Evolutionary conservation across 2,797 vertebrate species (phyloP).

Genomic region (Poliocrania exsul): DNA sequence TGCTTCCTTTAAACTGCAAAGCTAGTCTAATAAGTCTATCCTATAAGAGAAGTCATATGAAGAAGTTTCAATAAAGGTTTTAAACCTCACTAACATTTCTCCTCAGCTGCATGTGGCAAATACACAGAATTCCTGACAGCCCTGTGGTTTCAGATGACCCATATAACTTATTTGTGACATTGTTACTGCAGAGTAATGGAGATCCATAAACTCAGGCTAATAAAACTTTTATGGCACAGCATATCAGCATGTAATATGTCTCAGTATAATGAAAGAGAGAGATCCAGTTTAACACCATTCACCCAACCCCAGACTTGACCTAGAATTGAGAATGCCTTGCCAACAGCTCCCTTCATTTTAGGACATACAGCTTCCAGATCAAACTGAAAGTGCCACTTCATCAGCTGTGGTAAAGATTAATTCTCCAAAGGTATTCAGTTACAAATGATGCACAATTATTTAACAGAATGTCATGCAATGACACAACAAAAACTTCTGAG

Average conservation of each 20-base stretch:
- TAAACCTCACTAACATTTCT: neutral
- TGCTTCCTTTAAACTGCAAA: neutral
- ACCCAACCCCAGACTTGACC: neutral
- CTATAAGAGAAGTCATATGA: neutral
- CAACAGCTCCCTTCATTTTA: neutral
- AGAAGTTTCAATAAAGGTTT: neutral
- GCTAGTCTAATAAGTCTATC: neutral
- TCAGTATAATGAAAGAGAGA: constrained; percentile 17
- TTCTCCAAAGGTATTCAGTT: neutral
- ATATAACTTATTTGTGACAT: constrained; percentile 41
- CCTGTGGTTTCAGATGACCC: neutral
- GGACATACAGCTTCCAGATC: neutral
- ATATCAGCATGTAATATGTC: constrained; percentile 25
- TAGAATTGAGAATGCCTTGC: neutral
- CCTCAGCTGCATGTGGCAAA: neutral
- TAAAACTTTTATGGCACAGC: constrained; percentile 16
- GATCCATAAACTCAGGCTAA: constrained; percentile 37
- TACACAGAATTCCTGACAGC: neutral
- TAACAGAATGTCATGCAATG: neutral
- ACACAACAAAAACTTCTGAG: neutral
- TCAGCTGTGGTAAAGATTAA: neutral
- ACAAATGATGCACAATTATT: neutral
- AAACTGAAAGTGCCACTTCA: neutral
- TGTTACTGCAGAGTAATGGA: constrained; percentile 31
- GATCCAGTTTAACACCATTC: neutral